phyloP scores from a whole-genome alignment of 2,888 invertebrate genomes.

The Thelaira solivaga region DNA sequence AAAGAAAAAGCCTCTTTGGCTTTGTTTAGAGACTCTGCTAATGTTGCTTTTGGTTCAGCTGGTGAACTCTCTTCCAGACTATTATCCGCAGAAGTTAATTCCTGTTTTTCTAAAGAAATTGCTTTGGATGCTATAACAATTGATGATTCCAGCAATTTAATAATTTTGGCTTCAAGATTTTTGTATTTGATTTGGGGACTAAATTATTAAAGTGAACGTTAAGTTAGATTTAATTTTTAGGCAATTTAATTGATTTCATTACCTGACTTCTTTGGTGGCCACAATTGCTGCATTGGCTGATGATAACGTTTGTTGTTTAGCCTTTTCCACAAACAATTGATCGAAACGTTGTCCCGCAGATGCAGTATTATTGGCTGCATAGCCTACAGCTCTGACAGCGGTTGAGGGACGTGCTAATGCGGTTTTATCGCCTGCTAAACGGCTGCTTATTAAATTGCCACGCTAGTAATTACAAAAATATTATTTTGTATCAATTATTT shows the following conservation, averaged over 20 bases:
- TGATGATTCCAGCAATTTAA: conserved; percentile 93
- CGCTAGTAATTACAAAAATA: conserved; percentile 65
- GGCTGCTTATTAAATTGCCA: conserved; percentile 74
- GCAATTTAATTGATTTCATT: not conserved
- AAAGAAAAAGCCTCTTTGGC: conserved; percentile 97
- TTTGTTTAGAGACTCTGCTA: conserved; percentile 83
- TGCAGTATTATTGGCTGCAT: conserved; percentile 81
- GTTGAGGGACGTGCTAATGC: conserved; percentile 90
- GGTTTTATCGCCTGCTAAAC: conserved; percentile 70
- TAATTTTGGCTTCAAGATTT: conserved; percentile 91
- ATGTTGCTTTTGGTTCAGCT: conserved; percentile 68
- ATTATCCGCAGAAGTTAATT: not conserved
- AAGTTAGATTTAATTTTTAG: not conserved
- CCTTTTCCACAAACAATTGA: conserved; percentile 82
- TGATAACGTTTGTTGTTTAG: conserved; percentile 73
- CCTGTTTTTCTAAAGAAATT: not conserved
- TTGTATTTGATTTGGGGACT: conserved; percentile 95
- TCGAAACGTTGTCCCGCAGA: conserved; percentile 82
- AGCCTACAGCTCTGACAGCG: conserved; percentile 97
- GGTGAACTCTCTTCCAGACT: conserved; percentile 34
- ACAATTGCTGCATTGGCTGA: conserved; percentile 75
- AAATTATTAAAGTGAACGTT: too few relatives aligned
- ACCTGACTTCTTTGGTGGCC: conserved; percentile 81
- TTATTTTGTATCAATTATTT: too few relatives aligned
- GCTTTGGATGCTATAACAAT: conserved; percentile 78